Evolutionary conservation across 2,113 vertebrate genomes (phyloP).

Genomic region (Beaufortia kweichowensis): DNA sequence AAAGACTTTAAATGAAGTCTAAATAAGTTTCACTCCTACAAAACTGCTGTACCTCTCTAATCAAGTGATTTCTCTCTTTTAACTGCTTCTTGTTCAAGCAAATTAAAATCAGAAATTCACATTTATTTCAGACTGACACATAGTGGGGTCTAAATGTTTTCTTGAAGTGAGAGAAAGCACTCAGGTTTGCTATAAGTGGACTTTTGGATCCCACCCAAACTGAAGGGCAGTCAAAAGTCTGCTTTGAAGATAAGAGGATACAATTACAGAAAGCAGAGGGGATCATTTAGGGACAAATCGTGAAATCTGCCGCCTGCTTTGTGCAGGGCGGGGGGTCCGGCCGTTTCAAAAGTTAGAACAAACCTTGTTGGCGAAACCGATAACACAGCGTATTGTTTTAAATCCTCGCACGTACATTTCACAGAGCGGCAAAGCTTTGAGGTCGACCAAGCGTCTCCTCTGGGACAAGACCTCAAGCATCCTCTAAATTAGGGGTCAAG

Average conservation of each 20-base stretch:
- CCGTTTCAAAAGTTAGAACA: not conserved
- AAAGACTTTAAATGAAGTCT: not conserved
- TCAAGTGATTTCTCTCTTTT: not conserved
- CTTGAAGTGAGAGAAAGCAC: not conserved
- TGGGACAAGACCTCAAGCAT: conserved; percentile 30
- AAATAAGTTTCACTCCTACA: not conserved
- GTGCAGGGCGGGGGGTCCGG: not conserved
- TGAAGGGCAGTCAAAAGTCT: conserved; percentile 20
- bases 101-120: not conserved
- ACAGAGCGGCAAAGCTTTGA: conserved; percentile 41
- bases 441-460: conserved; percentile 28
- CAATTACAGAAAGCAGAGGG: conserved; percentile 29
- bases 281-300: conserved; percentile 18
- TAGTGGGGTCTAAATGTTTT: not conserved
- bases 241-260: conserved; percentile 32
- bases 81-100: not conserved
- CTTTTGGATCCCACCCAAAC: conserved; percentile 14
- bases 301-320: not conserved
- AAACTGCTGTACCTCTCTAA: not conserved
- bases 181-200: conserved; percentile 32
- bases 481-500: conserved; percentile 45
- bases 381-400: not conserved
- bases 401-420: conserved; percentile 39
- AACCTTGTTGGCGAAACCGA: not conserved
- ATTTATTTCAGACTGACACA: not conserved